phyloP scores from a whole-genome alignment of 2,113 vertebrate genomes.

The Thamnophis sirtalis region DNA sequence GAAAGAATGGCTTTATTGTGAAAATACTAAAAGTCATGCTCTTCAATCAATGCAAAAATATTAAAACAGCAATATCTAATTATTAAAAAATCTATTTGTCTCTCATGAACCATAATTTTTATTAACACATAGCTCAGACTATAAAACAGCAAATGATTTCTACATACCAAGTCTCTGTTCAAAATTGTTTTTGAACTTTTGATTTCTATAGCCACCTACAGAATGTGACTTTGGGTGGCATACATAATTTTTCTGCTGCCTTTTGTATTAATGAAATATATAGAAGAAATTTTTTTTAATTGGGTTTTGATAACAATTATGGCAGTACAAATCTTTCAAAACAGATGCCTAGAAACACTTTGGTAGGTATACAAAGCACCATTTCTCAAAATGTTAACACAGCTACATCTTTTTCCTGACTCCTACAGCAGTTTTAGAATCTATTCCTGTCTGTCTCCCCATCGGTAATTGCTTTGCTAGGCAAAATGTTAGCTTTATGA shows the following conservation, averaged over 20 bases:
- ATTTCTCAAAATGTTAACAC: neutral
- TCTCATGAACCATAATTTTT: neutral
- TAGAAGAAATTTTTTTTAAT: neutral
- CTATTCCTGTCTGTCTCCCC: neutral
- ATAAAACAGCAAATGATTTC: neutral
- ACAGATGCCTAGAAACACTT: neutral
- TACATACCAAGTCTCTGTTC: neutral
- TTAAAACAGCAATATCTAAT: neutral
- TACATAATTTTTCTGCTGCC: neutral
- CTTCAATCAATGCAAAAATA: neutral
- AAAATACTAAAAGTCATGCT: neutral
- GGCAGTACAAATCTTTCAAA: neutral
- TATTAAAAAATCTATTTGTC: neutral
- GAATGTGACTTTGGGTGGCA: neutral
- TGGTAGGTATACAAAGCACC: neutral
- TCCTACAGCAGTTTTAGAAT: neutral
- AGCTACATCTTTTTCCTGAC: neutral
- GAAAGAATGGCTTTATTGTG: constrained; percentile 2
- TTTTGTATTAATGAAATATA: neutral
- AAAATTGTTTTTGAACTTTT: neutral
- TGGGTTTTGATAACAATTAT: neutral
- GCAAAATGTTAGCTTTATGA: neutral
- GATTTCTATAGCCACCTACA: neutral
- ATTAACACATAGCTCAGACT: neutral
- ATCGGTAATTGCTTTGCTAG: neutral